Conservation (phyloP, 2,113 vertebrate genomes). For the Proteles cristata region DNA sequence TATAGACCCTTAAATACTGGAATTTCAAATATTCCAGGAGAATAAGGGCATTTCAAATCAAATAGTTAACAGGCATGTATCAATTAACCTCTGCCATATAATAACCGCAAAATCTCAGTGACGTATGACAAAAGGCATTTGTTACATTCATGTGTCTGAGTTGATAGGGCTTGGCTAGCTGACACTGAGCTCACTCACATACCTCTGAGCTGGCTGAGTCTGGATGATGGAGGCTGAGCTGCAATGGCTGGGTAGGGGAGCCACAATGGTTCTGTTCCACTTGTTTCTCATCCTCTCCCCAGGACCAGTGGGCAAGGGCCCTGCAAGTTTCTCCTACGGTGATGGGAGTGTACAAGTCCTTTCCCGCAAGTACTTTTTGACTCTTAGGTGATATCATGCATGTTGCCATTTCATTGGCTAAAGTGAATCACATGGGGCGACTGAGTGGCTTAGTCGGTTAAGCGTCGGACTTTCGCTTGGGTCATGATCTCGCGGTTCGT, state of each 20-base stretch:
- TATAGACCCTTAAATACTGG: neutral
- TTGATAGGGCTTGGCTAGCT: neutral
- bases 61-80: neutral
- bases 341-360: neutral
- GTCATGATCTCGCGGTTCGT: no score
- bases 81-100: neutral
- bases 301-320: neutral
- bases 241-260: neutral
- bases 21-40: neutral
- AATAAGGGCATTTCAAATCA: neutral
- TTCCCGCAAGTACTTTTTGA: neutral
- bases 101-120: neutral
- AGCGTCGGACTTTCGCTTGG: no score
- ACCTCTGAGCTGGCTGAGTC: neutral
- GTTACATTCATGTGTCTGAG: neutral
- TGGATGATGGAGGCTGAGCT: neutral
- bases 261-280: neutral
- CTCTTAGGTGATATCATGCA: neutral
- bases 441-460: no score
- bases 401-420: neutral
- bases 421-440: neutral
- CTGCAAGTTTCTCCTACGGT: neutral
- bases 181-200: neutral
- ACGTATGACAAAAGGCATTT: neutral
- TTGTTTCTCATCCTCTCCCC: neutral